Evolutionary conservation across 2,113 vertebrate species (phyloP).

Genomic region (Phocoena phocoena): DNA sequence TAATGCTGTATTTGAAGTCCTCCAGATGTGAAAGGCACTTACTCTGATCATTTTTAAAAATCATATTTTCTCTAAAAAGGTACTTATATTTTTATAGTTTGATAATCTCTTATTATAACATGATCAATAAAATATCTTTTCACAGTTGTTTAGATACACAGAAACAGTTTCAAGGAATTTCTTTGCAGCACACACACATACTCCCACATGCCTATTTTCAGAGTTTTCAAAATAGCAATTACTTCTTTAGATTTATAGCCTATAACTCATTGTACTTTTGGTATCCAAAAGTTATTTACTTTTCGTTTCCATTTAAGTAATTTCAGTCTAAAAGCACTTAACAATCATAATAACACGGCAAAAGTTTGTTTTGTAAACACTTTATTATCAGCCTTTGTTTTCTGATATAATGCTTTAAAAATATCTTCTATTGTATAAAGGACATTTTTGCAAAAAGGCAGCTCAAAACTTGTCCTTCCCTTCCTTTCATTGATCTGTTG

Average conservation of each 20-base stretch:
- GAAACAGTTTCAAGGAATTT: conserved; percentile 35
- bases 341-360: conserved; percentile 72
- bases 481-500: conserved; percentile 73
- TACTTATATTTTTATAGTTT: neutral
- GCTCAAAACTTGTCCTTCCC: conserved; percentile 73
- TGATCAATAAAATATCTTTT: neutral
- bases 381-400: conserved; percentile 77
- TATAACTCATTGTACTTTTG: conserved; percentile 7
- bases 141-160: conserved; percentile 15
- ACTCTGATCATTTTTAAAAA: neutral
- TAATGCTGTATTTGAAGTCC: neutral
- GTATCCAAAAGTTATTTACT: neutral
- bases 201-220: neutral
- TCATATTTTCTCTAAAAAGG: neutral
- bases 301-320: conserved; percentile 66
- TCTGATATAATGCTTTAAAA: conserved; percentile 72
- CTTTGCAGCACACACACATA: neutral
- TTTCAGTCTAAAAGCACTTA: conserved; percentile 72
- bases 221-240: conserved; percentile 44
- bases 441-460: conserved; percentile 71
- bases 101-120: conserved; percentile 19
- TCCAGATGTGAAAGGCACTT: neutral
- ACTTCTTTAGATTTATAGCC: conserved; percentile 21
- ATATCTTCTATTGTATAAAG: conserved; percentile 70
- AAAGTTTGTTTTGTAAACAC: conserved; percentile 74